Base-by-base conservation (phyloP, 2,888 invertebrate species). In the Euproctis similis region DNA sequence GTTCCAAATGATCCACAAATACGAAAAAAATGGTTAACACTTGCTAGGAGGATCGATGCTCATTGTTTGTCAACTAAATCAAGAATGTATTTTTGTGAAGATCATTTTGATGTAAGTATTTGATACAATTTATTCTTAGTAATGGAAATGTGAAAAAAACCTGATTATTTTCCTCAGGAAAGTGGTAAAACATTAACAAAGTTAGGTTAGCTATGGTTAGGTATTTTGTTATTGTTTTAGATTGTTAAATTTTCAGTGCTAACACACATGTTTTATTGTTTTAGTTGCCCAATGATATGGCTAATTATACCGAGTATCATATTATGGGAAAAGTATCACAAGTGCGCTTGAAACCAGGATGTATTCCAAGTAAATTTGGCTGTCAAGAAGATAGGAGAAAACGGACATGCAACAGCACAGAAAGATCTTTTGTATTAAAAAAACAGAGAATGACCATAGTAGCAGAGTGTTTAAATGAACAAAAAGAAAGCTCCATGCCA, bases 281-380 rank as follows among this genome's bases (percentile, higher is more conserved):
- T 26, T 36, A 46, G 42, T 30, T 42, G 25, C 42, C 40, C 35
- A 46, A 41, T 30, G 42, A 42, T 29, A 42, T 46, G 42, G 22
- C 28, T 4, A 43, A 46, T 42, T 46, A 38, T 34, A 42, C 31
- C 27, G 31, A 39, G 28, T 43, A 46, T 31, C 36, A 39, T 35
- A 18, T 43, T 8, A 42, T 42, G 46, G 42, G 42, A 9, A 34
- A 31, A 5, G 35, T 42, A 23, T 44, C 42, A 10, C 23, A 39
- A 24, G 34, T 44, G 5, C 42, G 39, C 10, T 31, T 42, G 36
- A 40, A 36, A 39, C 40, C 36, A 12, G 41, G 38, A 5, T 42
- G 41, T 34, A 21, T 34, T 18, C 42, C 45, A 20, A 35, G 24
- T 24, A 46, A 39, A 43, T 46, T 42, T 36, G 29, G 2, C 31